phyloP scores from a whole-genome alignment of 1,140 invertebrate genomes.

The Drosophila pseudoobscura region DNA sequence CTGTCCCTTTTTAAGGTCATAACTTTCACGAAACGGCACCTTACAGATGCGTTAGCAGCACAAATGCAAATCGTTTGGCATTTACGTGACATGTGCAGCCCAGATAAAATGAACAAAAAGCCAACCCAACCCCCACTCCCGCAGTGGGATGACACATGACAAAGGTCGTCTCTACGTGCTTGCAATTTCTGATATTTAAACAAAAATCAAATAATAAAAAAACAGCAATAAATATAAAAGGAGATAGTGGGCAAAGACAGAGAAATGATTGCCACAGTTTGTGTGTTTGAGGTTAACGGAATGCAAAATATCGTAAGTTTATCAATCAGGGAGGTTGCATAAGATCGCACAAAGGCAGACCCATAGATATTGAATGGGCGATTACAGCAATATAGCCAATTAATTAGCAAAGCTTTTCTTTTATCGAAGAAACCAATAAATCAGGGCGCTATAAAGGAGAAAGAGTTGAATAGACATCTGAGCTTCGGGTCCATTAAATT shows the following conservation, averaged over 20 bases:
- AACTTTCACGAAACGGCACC: constrained; percentile 58
- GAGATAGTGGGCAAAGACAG: constrained; percentile 23
- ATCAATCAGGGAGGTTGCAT: constrained; percentile 52
- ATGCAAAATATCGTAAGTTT: constrained; percentile 36
- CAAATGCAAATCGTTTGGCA: constrained; percentile 58
- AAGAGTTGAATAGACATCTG: neutral
- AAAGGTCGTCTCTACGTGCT: constrained; percentile 53
- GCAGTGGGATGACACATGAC: constrained; percentile 26
- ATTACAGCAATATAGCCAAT: neutral
- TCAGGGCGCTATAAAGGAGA: neutral
- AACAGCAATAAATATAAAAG: constrained; percentile 25
- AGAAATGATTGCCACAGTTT: constrained; percentile 59
- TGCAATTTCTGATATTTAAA: constrained; percentile 50
- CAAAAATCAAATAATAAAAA: constrained; percentile 22
- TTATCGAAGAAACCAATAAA: neutral
- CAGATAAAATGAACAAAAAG: constrained; percentile 46
- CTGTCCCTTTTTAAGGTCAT: constrained; percentile 50
- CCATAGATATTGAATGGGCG: neutral
- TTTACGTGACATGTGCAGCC: constrained; percentile 61
- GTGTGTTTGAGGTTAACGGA: constrained; percentile 42
- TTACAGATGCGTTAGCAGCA: constrained; percentile 21
- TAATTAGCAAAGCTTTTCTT: neutral
- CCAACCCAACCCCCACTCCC: constrained; percentile 27
- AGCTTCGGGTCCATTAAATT: constrained; percentile 1
- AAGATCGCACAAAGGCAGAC: constrained; percentile 9